phyloP scores from a whole-genome alignment of 2,797 vertebrate species.

The Pseudotriccus pelzelni region DNA sequence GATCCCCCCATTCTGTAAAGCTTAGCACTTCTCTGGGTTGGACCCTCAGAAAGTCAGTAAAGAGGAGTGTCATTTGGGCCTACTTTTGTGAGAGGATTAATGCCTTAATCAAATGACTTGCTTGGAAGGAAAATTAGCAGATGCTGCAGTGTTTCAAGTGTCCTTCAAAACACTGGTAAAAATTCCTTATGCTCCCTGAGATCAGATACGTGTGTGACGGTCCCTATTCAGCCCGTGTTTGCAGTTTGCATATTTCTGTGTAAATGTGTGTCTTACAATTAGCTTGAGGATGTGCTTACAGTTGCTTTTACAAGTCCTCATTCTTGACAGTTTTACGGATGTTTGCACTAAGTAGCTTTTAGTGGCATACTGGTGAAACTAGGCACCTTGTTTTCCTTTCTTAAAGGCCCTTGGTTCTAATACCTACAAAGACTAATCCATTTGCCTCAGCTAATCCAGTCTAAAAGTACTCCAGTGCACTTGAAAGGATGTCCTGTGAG shows the following conservation, averaged over 20 bases:
- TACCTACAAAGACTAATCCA: slow-evolving; percentile 77
- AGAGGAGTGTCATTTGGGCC: neutral
- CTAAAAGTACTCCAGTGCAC: slow-evolving; percentile 71
- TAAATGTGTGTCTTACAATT: slow-evolving; percentile 63
- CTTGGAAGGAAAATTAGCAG: neutral
- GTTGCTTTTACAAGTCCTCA: slow-evolving; percentile 71
- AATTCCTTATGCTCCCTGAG: neutral
- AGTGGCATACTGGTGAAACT: slow-evolving; percentile 71
- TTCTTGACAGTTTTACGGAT: slow-evolving; percentile 77
- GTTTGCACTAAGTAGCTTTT: slow-evolving; percentile 80
- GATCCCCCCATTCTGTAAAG: neutral
- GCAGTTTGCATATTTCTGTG: slow-evolving; percentile 59
- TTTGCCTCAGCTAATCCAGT: slow-evolving; percentile 74
- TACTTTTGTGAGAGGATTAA: slow-evolving; percentile 39
- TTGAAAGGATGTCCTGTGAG: slow-evolving; percentile 74
- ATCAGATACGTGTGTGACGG: neutral
- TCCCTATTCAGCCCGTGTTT: slow-evolving; percentile 22
- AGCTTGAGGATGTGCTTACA: slow-evolving; percentile 64
- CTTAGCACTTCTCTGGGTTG: neutral
- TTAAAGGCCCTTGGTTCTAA: slow-evolving; percentile 72
- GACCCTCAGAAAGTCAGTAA: neutral
- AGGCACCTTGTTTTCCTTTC: slow-evolving; percentile 74
- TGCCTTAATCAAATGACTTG: neutral
- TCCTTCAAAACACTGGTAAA: neutral
- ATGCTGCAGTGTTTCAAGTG: neutral